Percentiles rank a stretch among this genome's conserved stretches.
Evolutionary conservation across 2,888 invertebrate genomes (phyloP).

Genomic region (Thera obeliscata): DNA sequence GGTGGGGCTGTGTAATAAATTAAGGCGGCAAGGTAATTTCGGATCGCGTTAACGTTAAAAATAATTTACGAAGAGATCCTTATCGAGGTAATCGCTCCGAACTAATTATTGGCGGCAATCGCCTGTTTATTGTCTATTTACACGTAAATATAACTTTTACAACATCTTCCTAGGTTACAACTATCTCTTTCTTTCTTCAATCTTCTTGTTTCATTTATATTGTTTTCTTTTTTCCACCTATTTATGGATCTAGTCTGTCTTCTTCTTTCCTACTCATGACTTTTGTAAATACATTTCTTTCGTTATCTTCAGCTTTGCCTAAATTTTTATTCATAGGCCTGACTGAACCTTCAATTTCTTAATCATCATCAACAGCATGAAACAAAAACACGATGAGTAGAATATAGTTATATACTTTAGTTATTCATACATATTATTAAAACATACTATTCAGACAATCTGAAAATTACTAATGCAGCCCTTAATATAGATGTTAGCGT

Average conservation of each 20-base stretch:
- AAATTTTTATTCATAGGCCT: no score
- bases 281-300: no score
- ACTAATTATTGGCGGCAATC: conserved; percentile 60
- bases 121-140: conserved; percentile 61
- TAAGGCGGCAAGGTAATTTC: conserved; percentile 63
- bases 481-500: conserved; percentile 44
- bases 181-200: no score
- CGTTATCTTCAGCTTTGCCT: no score
- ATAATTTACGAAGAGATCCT: conserved; percentile 63
- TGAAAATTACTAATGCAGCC: conserved; percentile 31
- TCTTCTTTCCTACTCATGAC: no score
- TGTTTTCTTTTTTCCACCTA: no score
- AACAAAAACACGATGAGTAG: no score
- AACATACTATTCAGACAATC: conserved; percentile 30
- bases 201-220: no score
- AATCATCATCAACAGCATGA: no score
- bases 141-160: conserved; percentile 54
- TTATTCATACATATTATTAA: not conserved
- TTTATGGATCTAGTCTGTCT: no score
- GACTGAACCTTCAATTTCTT: no score
- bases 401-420: no score
- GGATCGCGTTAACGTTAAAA: conserved; percentile 69
- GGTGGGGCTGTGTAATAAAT: conserved; percentile 58
- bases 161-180: not conserved
- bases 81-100: conserved; percentile 72